A percentile compares a stretch with the other conserved stretches of the same genome.
These are phyloP conservation scores for Coremacera marginata DNA, from an alignment of 2,888 invertebrate species.

Conservation along the genomic window DNA sequence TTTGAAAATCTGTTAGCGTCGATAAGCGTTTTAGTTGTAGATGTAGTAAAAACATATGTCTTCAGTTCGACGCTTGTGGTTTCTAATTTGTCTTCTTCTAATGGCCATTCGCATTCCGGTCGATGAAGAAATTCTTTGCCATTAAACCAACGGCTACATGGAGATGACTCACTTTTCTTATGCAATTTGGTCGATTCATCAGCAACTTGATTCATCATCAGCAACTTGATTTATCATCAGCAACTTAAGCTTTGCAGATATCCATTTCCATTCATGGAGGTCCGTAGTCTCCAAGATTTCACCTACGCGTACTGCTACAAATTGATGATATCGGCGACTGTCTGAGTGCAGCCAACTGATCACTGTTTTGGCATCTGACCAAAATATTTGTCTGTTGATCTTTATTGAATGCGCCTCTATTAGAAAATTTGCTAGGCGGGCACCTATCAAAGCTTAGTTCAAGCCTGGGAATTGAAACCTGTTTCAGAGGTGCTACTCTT, in stretches of 20 bases:
- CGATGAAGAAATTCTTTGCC: not conserved
- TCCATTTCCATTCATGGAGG: too few species aligned
- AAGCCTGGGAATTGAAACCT: not conserved
- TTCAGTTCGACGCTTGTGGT: not conserved
- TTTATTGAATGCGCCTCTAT: too few species aligned
- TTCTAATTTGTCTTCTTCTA: not conserved
- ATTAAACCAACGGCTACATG: not conserved
- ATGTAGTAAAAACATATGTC: too few species aligned
- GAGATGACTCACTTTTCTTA: not conserved
- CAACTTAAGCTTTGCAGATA: not conserved
- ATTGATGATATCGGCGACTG: conserved; percentile 37
- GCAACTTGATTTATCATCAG: too few species aligned
- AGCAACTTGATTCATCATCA: too few species aligned
- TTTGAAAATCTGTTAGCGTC: not conserved
- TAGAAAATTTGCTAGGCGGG: not conserved
- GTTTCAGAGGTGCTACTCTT: not conserved
- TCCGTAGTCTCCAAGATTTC: conserved; percentile 33
- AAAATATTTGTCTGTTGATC: too few species aligned
- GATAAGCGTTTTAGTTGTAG: not conserved
- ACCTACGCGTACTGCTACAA: conserved; percentile 31
- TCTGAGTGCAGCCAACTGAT: conserved; percentile 38
- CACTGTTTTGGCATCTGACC: not conserved
- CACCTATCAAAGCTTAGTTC: not conserved
- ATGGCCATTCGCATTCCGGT: not conserved
- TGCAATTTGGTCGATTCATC: conserved; percentile 37